Evolutionary conservation across 1,140 invertebrate genomes (phyloP), one percentile per base, ranked within the genome.

Genomic region (Laupala kohalensis): DNA sequence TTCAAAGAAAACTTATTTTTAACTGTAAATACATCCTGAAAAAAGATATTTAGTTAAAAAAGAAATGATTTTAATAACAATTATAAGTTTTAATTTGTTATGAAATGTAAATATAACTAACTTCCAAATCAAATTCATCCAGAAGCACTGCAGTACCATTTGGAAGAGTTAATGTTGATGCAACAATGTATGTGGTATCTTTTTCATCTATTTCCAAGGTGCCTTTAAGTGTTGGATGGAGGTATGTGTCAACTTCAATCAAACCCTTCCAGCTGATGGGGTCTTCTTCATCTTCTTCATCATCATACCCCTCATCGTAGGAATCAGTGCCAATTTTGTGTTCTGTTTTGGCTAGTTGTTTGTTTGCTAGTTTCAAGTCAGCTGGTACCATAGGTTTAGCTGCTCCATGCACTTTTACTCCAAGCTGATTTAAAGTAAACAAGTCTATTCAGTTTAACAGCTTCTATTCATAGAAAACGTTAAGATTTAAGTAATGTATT

Each of bases 1-100:
- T 81, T 81, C 0, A 92, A 74, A 70, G 84, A 85, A 0, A 92
- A 76, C 0, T 85, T 83, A 80, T 92, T 92, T 24, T 83, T 83
- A 72, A 91, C 86, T 70, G 86, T 83, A 27, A 89, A 81, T 23
- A 87, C 80, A 78, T 89, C 84, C 77, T 88, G 81, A 19, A 81
- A 74, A 80, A 53, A 53, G 37, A 53, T 53, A 13, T 53, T 53
- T 53, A 53, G 37, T 53, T 4, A 4, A 2, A 4, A 13, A 53
- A 19, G 9, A 4, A 53, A 53, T 53, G 19, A 53, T 53, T 53
- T 53, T 53, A 9, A 2, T 2, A 53, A 53, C 37, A 13, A 4
- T 53, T 53, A 19, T 13, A 53, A 2, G 9, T 53, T 53, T 1
- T 53, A 13, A n/a, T n/a, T n/a, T n/a, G n/a, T 25, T 65, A 25